Percentiles rank a stretch among this genome's conserved stretches.
phyloP scores from a whole-genome alignment of 2,888 invertebrate genomes.

The Lampropteryx suffumata region DNA sequence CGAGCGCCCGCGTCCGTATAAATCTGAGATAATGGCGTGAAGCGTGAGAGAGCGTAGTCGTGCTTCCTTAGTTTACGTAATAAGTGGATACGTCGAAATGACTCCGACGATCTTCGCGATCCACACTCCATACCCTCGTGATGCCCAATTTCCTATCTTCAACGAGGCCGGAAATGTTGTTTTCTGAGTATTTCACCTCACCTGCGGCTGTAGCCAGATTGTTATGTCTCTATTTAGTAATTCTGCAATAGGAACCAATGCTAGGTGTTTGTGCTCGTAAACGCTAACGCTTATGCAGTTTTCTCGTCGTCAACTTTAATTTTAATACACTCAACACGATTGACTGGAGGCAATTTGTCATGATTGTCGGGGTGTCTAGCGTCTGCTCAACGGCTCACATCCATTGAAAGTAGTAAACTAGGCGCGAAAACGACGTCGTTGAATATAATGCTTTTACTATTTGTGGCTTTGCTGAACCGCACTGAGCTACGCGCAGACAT shows the following conservation, averaged over 20 bases:
- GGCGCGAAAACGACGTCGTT: conserved; percentile 43
- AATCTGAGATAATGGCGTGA: conserved; percentile 69
- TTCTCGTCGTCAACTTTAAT: conserved; percentile 50
- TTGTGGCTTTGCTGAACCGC: conserved; percentile 2
- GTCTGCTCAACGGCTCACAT: conserved; percentile 47
- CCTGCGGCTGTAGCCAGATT: conserved; percentile 32
- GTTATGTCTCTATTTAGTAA: conserved; percentile 50
- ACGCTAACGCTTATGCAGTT: conserved; percentile 47
- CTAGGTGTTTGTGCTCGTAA: conserved; percentile 45
- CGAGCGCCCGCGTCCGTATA: conserved; percentile 66
- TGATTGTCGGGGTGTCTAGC: conserved; percentile 44
- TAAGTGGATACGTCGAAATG: conserved; percentile 65
- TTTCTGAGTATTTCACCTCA: conserved; percentile 38
- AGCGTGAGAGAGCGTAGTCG: conserved; percentile 75
- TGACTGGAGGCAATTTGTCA: conserved; percentile 46
- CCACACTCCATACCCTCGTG: conserved; percentile 42
- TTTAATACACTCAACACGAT: conserved; percentile 56
- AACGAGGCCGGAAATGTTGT: conserved; percentile 43
- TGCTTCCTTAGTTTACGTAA: conserved; percentile 72
- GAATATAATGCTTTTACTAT: conserved; percentile 31
- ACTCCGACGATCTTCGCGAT: conserved; percentile 49
- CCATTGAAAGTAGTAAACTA: conserved; percentile 34
- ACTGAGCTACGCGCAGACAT: conserved; percentile 5
- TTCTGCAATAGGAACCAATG: conserved; percentile 38
- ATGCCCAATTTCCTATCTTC: conserved; percentile 55